Base-by-base conservation (phyloP, 2,797 vertebrate genomes). In the Borostomias antarcticus region DNA sequence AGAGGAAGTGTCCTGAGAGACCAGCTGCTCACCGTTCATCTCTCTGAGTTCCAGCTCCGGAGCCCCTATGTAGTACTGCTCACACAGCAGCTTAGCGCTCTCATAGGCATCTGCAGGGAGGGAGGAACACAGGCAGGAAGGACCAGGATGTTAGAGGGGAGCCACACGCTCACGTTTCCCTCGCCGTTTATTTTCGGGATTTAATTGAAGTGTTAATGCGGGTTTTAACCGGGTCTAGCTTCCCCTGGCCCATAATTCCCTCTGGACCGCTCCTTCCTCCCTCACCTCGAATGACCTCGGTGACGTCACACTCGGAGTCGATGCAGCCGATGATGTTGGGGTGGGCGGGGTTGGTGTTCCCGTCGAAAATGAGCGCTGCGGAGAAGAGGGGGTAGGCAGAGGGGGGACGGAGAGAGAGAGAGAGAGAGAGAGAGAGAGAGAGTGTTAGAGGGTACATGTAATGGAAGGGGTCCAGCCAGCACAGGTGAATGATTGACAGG, bases 281-380 rank as follows among this genome's bases (percentile, higher is more conserved):
- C 74, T 82, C 51, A 95, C 95, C 94, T 92, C 88, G 89, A 30
- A 92, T 86, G 19, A 96, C 94, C 10, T 93, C 87, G 0, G 91
- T 89, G 63, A 96, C 94, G 0, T 86, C 87, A 79, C 94, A 96
- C 71, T 85, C 76, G 37, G 95, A 93, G 85, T 96, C 93, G 0
- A 96, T 95, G 79, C 93, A 94, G 53, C 95, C 95, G 0, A 95
- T 95, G 73, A 92, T 92, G 67, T 94, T 92, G 58, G 93, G 94
- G 80, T 95, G 93, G 0, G 92, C 91, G 0, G 93, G 94, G 78
- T 94, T 94, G 70, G 93, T 93, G 79, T 89, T 91, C 62, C 93
- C 94, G 0, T 91, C 91, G 48, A 96, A 96, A 68, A 96, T 89
- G 25, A 95, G 84, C 2, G 91, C 94, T 95, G 75, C 25, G 35